Conservation (phyloP, 2,797 vertebrate genomes). For the Botia almorhae region DNA sequence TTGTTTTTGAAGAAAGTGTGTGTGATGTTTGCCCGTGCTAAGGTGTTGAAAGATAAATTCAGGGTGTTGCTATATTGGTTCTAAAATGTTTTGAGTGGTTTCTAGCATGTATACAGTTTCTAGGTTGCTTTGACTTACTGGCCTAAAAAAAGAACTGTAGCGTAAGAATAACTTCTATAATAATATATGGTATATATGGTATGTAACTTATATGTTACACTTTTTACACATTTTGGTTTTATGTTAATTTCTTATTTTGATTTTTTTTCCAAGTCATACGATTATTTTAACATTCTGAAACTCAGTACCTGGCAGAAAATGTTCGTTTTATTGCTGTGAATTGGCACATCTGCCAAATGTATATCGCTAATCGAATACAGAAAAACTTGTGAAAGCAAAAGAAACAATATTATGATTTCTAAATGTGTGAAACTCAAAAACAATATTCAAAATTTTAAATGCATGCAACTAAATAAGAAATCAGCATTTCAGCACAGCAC, state of each 20-base stretch:
- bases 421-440: slow-evolving; percentile 27
- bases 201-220: too few relatives aligned
- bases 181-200: too few relatives aligned
- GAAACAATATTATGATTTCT: not conserved
- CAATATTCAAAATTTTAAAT: slow-evolving; percentile 29
- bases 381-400: not conserved
- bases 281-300: not conserved
- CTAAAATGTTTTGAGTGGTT: too few relatives aligned
- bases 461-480: slow-evolving; percentile 48
- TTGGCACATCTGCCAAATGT: not conserved
- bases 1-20: not conserved
- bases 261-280: too few relatives aligned
- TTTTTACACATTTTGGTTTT: too few relatives aligned
- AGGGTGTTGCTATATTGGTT: not conserved
- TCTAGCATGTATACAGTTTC: too few relatives aligned
- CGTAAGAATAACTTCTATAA: too few relatives aligned
- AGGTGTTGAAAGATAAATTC: not conserved
- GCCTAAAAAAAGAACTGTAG: too few relatives aligned
- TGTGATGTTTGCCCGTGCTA: not conserved
- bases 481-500: slow-evolving; percentile 42
- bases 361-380: not conserved
- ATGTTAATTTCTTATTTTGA: too few relatives aligned
- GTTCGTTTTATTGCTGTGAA: not conserved
- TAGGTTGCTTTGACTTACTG: too few relatives aligned
- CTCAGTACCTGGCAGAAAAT: not conserved